Base-by-base conservation (phyloP, 2,797 vertebrate species). In the Gallinago solitaria region DNA sequence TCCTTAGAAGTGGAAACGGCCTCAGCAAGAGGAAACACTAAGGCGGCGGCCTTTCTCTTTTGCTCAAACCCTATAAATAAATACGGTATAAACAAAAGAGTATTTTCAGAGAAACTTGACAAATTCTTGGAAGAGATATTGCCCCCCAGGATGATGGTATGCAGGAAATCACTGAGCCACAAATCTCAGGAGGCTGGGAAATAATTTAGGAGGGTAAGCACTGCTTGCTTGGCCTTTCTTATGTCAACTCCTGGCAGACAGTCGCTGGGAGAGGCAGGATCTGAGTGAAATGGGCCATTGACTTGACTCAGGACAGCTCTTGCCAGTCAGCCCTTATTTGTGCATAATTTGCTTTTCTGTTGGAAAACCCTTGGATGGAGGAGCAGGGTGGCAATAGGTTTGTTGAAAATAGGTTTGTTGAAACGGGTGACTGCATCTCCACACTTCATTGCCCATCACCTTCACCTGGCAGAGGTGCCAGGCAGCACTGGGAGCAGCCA, bases 1-100 rank as follows among this genome's bases (percentile, higher is more conserved):
- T 63, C 87, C 57, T 79, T 51, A 43, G 47, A 33, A 84, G 39
- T 30, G 43, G 50, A 74, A 83, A 61, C 1, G 17, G 59, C 43
- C 68, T n/a, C 60, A 41, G 48, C 10, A 3, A 2, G 32, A 78
- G 27, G 48, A 64, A 89, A 56, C 16, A 16, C 61, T 39, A 74
- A 33, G 30, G 82, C 45, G 70, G 64, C 83, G 35, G 16, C 48
- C 33, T 48, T 84, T 69, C 27, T 80, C 57, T 90, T 51, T 63
- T 77, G 41, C 53, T 82, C 68, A 35, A 73, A 54, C 39, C 69
- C 83, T 84, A 57, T 78, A 78, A 96, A 93, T 84, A 93, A 93
- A 43, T 43, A 14, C 4, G 28, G 5, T 35, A 43, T 45, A 83
- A 94, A 93, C 69, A 95, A 56, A 77, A 48, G 8, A 28, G 27